These are phyloP conservation scores for Agriopis aurantiaria DNA, from an alignment of 2,888 invertebrate genomes.

Conservation along the genomic window DNA sequence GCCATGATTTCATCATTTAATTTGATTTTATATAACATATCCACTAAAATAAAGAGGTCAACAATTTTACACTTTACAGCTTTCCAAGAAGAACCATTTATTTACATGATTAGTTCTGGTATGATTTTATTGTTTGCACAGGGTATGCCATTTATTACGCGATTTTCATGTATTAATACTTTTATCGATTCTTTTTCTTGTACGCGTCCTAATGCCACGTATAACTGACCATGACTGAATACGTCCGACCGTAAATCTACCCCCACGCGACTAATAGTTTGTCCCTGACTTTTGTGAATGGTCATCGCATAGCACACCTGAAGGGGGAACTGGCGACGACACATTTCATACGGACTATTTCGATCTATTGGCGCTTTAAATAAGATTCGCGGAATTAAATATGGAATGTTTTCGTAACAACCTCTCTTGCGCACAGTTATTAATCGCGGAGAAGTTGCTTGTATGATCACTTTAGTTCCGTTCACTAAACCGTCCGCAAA, in stretches of 20 bases:
- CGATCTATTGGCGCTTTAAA: too few species aligned
- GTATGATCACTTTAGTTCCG: too few species aligned
- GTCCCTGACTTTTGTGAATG: constrained; percentile 27
- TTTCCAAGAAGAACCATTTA: background rate
- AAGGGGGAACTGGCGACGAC: constrained; percentile 25
- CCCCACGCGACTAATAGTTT: constrained; percentile 19
- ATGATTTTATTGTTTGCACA: background rate
- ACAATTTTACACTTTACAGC: too few species aligned
- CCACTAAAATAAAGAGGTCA: too few species aligned
- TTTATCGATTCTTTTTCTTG: background rate
- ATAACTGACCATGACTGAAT: background rate
- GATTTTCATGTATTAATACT: background rate
- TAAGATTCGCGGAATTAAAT: too few species aligned
- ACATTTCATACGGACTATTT: constrained; percentile 3
- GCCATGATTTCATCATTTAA: too few species aligned
- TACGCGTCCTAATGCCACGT: constrained; percentile 3
- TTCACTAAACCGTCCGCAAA: constrained; percentile 1
- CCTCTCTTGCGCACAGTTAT: too few species aligned
- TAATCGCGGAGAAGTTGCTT: too few species aligned
- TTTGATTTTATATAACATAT: too few species aligned
- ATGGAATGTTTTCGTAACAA: too few species aligned
- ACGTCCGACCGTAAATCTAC: constrained; percentile 7
- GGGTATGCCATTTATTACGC: background rate
- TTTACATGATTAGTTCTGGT: background rate
- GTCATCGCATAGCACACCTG: constrained; percentile 28